Evolutionary conservation across 2,113 vertebrate genomes (phyloP).

Genomic region (Cyanoramphus novaezelandiae): DNA sequence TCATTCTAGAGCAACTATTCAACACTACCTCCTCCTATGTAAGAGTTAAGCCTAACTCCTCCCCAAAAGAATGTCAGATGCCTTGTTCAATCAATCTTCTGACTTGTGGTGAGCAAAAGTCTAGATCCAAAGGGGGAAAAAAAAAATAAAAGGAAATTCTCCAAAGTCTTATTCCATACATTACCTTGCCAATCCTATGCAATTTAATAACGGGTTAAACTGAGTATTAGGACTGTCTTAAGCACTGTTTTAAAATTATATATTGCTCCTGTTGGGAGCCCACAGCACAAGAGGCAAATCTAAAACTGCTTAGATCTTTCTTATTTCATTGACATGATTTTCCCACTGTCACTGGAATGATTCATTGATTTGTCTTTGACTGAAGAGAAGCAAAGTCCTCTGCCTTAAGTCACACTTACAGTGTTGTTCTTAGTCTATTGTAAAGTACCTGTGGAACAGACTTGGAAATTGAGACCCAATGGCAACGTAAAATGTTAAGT

Average conservation of each 20-base stretch:
- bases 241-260: neutral
- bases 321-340: neutral
- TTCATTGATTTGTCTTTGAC: neutral
- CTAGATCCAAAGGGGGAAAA: neutral
- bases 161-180: neutral
- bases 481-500: neutral
- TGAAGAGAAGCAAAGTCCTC: neutral
- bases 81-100: neutral
- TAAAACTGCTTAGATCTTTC: neutral
- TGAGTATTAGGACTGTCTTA: neutral
- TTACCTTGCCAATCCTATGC: neutral
- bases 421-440: neutral
- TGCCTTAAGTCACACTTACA: neutral
- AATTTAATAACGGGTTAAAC: neutral
- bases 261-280: neutral
- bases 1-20: neutral
- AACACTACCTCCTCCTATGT: accelerated
- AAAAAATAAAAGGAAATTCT: neutral
- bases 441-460: neutral
- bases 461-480: neutral
- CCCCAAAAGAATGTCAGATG: neutral
- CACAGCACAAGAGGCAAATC: neutral
- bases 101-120: neutral
- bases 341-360: neutral
- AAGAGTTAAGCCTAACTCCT: neutral